These are phyloP conservation scores for Cyclophora albipunctata DNA, from an alignment of 2,888 invertebrate species.

Conservation along the genomic window DNA sequence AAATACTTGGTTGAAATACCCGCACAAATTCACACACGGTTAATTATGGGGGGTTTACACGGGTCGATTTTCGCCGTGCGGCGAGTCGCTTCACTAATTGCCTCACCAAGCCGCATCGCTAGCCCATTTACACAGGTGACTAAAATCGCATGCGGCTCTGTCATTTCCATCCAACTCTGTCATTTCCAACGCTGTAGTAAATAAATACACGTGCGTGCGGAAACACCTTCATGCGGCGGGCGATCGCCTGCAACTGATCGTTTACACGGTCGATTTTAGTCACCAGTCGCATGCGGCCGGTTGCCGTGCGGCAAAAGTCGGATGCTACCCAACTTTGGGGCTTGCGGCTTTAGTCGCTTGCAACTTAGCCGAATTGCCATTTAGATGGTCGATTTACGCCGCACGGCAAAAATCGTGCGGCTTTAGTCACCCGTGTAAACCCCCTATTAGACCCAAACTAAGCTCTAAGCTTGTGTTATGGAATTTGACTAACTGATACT, in stretches of 20 bases:
- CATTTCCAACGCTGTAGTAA: no score
- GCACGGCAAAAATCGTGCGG: constrained; percentile 29
- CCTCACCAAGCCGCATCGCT: constrained; percentile 28
- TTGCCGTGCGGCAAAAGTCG: constrained; percentile 33
- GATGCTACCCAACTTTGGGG: constrained; percentile 35
- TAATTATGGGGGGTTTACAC: constrained; percentile 14
- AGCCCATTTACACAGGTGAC: constrained; percentile 32
- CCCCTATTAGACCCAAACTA: constrained; percentile 1
- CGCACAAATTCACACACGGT: no score
- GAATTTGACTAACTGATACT: no score
- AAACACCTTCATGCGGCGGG: constrained; percentile 13
- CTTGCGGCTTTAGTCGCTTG: constrained; percentile 35
- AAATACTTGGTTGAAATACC: no score
- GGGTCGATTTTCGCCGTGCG: constrained; percentile 37
- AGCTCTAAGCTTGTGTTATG: no score
- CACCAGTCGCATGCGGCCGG: constrained; percentile 32
- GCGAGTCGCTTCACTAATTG: constrained; percentile 23
- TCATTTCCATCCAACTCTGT: constrained; percentile 32
- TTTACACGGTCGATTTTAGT: constrained; percentile 23
- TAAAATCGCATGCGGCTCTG: constrained; percentile 35
- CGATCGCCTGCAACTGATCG: constrained; percentile 17
- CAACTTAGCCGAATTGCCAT: constrained; percentile 31
- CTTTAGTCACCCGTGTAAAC: constrained; percentile 34
- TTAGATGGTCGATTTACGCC: constrained; percentile 29
- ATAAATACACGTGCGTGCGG: no score